These are phyloP conservation scores for Actinia equina DNA, from an alignment of 64 coral and sea anemone species.

Conservation along the genomic window DNA sequence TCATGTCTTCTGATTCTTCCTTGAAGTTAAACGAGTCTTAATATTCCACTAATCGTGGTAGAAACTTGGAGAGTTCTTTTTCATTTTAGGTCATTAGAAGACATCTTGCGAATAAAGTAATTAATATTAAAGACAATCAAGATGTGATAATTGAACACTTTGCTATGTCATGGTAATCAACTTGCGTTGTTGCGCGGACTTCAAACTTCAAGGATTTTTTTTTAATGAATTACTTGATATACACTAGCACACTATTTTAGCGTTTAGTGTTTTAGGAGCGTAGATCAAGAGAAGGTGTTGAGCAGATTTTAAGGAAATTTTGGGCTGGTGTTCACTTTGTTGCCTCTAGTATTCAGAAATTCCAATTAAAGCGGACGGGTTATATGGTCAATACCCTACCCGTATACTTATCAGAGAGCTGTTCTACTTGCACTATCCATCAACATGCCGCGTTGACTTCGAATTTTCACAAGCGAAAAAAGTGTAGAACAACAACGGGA, in stretches of 20 bases:
- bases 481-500: slow-evolving; percentile 12
- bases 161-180: slow-evolving; percentile 6
- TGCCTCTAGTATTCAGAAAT: background rate
- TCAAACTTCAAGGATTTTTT: background rate
- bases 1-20: background rate
- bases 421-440: background rate
- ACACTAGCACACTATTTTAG: background rate
- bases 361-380: background rate
- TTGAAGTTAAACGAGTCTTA: background rate
- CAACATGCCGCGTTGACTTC: slow-evolving; percentile 2
- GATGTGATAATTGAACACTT: slow-evolving; percentile 22
- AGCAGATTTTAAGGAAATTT: background rate
- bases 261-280: background rate
- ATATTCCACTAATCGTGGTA: background rate
- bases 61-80: slow-evolving; percentile 3
- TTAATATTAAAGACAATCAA: slow-evolving; percentile 10
- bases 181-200: background rate
- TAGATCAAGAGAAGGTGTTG: background rate
- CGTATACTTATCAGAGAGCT: background rate
- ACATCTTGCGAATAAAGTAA: background rate
- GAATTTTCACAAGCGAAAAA: slow-evolving; percentile 25
- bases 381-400: background rate
- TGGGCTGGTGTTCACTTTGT: background rate
- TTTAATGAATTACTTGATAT: background rate
- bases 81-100: slow-evolving; percentile 3